A percentile compares a stretch with the other conserved stretches of the same genome.
These are phyloP conservation scores for Drosophila ficusphila DNA, from an alignment of 1,140 invertebrate genomes.

Conservation along the genomic window DNA sequence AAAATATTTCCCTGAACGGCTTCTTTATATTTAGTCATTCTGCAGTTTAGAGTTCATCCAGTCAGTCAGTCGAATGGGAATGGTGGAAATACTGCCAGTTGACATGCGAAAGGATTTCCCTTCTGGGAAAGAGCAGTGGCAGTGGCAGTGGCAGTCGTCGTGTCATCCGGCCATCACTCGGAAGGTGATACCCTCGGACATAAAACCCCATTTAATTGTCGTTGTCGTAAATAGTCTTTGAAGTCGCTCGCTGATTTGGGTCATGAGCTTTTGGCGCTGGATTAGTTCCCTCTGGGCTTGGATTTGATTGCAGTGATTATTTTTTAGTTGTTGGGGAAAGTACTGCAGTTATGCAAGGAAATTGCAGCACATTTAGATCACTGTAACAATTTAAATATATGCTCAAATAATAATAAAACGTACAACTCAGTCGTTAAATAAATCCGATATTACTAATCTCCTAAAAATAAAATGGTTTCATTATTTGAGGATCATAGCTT, in stretches of 20 bases:
- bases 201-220: conserved; percentile 48
- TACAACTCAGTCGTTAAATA: too few species aligned
- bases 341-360: too few species aligned
- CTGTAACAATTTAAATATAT: too few species aligned
- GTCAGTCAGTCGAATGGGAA: conserved; percentile 33
- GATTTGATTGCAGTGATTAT: conserved; percentile 2
- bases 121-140: conserved; percentile 49
- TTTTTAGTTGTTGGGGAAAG: too few species aligned
- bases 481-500: too few species aligned
- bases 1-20: conserved; percentile 61
- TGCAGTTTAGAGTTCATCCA: conserved; percentile 31
- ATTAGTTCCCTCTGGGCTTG: background rate
- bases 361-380: too few species aligned
- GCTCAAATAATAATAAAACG: too few species aligned
- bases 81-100: conserved; percentile 60
- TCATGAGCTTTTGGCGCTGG: conserved; percentile 31
- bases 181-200: conserved; percentile 20
- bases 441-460: too few species aligned
- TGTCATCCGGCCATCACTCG: conserved; percentile 41
- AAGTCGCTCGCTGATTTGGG: conserved; percentile 38
- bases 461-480: too few species aligned
- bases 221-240: conserved; percentile 40
- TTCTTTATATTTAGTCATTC: conserved; percentile 44
- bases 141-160: conserved; percentile 14
- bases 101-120: conserved; percentile 72